phyloP scores from a whole-genome alignment of 2,888 invertebrate genomes.

The Amorpha juglandis region DNA sequence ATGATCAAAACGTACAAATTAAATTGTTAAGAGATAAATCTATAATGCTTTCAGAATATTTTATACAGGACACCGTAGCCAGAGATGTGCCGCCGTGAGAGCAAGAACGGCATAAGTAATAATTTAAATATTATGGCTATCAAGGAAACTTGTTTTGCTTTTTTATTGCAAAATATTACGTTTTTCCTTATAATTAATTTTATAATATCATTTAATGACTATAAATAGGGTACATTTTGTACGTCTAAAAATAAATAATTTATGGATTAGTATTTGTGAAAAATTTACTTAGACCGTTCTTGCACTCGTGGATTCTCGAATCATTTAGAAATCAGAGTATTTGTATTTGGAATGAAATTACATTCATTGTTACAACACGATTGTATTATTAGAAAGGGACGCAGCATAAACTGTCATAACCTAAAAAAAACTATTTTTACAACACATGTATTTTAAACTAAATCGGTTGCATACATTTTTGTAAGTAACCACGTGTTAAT shows the following conservation, averaged over 20 bases:
- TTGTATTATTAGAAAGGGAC: background rate
- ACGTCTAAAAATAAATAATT: background rate
- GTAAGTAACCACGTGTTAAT: background rate
- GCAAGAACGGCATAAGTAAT: background rate
- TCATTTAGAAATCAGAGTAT: background rate
- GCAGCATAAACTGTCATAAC: background rate
- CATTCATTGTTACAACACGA: background rate
- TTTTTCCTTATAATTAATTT: too few species aligned
- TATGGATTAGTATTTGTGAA: background rate
- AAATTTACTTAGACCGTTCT: background rate
- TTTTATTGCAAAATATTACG: too few species aligned
- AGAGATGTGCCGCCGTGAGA: background rate
- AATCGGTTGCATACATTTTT: too few species aligned
- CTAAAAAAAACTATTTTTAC: background rate
- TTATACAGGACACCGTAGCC: background rate
- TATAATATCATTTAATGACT: too few species aligned
- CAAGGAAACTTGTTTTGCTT: too few species aligned
- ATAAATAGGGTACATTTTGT: too few species aligned
- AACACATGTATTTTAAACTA: background rate
- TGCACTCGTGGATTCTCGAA: background rate
- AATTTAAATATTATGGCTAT: background rate
- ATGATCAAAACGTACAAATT: constrained; percentile 12
- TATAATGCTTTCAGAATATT: background rate
- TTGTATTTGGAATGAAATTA: background rate
- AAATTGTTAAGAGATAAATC: constrained; percentile 6